Percentiles rank a stretch among this genome's conserved stretches.
Evolutionary conservation across 2,797 vertebrate species (phyloP).

Genomic region (Tolypeutes matacus): DNA sequence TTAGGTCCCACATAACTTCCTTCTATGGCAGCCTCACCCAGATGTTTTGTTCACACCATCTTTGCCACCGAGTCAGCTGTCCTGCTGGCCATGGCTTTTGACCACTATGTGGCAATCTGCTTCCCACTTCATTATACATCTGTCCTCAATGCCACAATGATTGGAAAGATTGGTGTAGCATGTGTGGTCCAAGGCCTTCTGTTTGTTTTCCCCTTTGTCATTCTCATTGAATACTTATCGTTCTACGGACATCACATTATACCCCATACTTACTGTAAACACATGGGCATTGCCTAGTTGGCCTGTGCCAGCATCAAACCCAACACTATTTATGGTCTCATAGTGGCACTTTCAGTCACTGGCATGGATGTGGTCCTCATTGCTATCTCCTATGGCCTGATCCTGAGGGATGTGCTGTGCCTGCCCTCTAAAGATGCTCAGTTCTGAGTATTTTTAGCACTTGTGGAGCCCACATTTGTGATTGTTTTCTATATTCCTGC

Average conservation of each 20-base stretch:
- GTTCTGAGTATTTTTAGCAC: constrained; percentile 77
- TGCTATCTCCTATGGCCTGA: constrained; percentile 66
- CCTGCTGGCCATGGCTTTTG: constrained; percentile 82
- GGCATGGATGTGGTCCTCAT: constrained; percentile 80
- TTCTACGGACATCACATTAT: constrained; percentile 75
- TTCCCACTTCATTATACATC: constrained; percentile 73
- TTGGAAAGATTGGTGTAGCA: constrained; percentile 75
- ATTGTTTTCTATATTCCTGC: constrained; percentile 81
- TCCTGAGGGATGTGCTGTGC: constrained; percentile 67
- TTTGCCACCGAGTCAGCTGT: constrained; percentile 79
- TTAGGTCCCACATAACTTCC: constrained; percentile 83
- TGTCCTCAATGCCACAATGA: constrained; percentile 63
- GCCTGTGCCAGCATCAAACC: constrained; percentile 79
- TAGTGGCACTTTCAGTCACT: constrained; percentile 74
- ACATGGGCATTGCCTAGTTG: constrained; percentile 82
- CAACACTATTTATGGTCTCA: constrained; percentile 80
- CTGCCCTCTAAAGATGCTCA: constrained; percentile 78
- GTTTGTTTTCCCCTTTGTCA: constrained; percentile 79
- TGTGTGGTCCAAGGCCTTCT: constrained; percentile 64
- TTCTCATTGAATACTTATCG: constrained; percentile 73
- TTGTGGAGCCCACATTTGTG: constrained; percentile 80
- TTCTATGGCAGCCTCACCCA: constrained; percentile 89
- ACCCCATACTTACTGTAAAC: constrained; percentile 79
- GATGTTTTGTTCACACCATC: constrained; percentile 89
- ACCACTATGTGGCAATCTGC: constrained; percentile 78